These are phyloP conservation scores for Diarsia dahlii DNA, from an alignment of 2,888 invertebrate genomes.

Conservation along the genomic window DNA sequence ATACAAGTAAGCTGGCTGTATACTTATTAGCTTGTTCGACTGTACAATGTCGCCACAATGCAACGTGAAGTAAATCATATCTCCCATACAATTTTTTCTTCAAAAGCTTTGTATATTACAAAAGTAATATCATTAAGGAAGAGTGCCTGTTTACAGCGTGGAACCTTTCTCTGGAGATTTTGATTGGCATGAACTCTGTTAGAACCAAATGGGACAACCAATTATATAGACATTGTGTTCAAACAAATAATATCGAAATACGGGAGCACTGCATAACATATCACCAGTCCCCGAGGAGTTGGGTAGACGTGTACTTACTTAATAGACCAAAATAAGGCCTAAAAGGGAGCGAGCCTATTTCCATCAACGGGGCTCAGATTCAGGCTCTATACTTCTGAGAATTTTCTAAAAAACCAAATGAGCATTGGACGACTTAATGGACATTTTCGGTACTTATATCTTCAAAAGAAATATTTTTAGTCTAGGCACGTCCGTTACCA, in stretches of 20 bases:
- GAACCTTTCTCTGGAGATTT: not conserved
- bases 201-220: not conserved
- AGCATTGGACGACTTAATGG: not conserved
- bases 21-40: no score
- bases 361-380: not conserved
- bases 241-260: not conserved
- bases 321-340: not conserved
- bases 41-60: not conserved
- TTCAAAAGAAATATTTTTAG: not conserved
- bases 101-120: not conserved
- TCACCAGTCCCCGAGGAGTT: not conserved
- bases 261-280: not conserved
- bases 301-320: not conserved
- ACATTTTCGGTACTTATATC: not conserved
- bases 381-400: not conserved
- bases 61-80: not conserved
- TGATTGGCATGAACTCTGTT: not conserved
- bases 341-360: not conserved
- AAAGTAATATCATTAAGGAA: not conserved
- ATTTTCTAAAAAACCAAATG: not conserved
- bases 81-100: not conserved
- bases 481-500: constrained; percentile 23
- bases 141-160: not conserved
- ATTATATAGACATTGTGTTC: constrained; percentile 1
- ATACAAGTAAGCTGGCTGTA: no score